Evolutionary conservation across 1,140 invertebrate genomes (phyloP), one percentile per base, ranked within the genome.

Genomic region (Apolygus lucorum): DNA sequence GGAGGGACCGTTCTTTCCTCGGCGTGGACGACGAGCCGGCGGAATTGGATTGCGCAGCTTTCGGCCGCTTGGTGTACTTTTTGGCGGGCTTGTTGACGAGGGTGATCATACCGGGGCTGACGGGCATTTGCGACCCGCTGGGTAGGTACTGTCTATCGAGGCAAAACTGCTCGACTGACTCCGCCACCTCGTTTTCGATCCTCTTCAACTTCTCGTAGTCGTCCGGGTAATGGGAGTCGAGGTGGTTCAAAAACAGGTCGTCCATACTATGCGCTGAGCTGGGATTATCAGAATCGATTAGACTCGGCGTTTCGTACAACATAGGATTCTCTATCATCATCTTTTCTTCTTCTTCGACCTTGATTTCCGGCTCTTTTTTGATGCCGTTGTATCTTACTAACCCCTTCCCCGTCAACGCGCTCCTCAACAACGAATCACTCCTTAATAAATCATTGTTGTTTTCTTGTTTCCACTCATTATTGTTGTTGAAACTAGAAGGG

Each of bases 1-100:
- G 92, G 2, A 94, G 79, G 0, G 90, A 92, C 28, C 92, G 82
- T 77, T 94, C 91, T 76, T 92, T 93, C 0, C 90, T 81, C 2
- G 75, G 73, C 1, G 74, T 75, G 0, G 72, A 67, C 0, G 72
- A 67, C 49, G 71, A 69, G 11, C 68, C 65, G 0, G 52, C 71
- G 2, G 71, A 28, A 14, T 68, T 68, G 22, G 71, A 67, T 11
- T 66, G 21, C 27, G 69, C 29, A 27, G 71, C 24, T 69, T 68
- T 69, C 34, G 66, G 63, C 54, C 76, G 74, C 52, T 74, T 76
- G 27, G 72, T 72, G 67, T 74, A 74, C 54, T 75, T 76, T 68
- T 75, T 75, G 49, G 28, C 67, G 14, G 70, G 62, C 62, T 71
- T 72, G 22, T 63, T 52, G 21, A 28, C 24, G 28, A 66, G 59